Conservation (phyloP, 2,113 vertebrate species). For the Rhabdomys dilectus region DNA sequence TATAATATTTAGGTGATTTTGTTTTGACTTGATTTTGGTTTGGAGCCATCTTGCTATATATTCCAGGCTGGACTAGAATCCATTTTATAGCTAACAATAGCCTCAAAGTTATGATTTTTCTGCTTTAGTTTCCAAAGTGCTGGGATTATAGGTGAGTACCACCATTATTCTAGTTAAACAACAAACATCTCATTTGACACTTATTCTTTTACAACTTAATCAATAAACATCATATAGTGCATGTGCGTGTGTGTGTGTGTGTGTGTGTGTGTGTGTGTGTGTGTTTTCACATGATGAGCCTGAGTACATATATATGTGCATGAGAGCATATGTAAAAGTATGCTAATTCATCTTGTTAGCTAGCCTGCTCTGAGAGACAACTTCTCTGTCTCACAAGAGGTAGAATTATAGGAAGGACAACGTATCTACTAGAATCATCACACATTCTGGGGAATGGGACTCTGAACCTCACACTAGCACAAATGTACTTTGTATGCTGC, state of each 20-base stretch:
- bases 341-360: background rate
- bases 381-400: background rate
- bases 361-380: background rate
- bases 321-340: background rate
- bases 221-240: background rate
- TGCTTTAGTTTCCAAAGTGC: background rate
- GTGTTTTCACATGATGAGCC: too few relatives aligned
- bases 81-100: background rate
- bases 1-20: background rate
- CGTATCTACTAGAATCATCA: background rate
- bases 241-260: too few relatives aligned
- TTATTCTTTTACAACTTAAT: background rate
- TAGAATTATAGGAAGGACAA: too few relatives aligned
- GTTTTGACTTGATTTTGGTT: background rate
- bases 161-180: background rate
- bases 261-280: background rate
- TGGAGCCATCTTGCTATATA: background rate
- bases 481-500: too few relatives aligned
- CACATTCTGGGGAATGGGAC: background rate
- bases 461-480: background rate
- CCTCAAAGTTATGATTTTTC: background rate
- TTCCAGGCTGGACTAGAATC: background rate
- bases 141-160: background rate
- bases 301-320: background rate
- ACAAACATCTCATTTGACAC: conserved; percentile 2